Base-by-base conservation (phyloP, 2,888 invertebrate genomes). In the Oxycera nigricornis region DNA sequence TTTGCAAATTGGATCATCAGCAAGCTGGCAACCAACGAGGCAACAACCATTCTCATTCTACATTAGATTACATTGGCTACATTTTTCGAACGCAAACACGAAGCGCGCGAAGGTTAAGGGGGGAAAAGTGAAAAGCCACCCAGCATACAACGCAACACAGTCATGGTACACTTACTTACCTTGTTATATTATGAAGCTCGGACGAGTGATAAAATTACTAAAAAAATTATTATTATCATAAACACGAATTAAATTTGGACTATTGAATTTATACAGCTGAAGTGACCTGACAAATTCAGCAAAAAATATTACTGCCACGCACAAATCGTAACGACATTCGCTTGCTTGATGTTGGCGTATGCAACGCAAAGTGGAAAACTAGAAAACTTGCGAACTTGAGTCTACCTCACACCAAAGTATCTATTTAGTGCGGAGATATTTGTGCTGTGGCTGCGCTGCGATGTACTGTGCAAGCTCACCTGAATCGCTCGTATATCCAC, bases 341-440 rank as follows among this genome's bases (percentile, higher is more conserved):
- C 39, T 20, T 11, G 41, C 65, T 65, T 35, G 39, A 65, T 65
- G 30, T 14, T 28, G 26, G 22, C 65, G 65, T 30, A 39, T 65
- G 41, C 65, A 65, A 39, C 41, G 41, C 65, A 24, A 20, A 65
- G 65, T 65, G 24, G 41, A 24, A 55, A 65, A 39, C 65, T 65
- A 22, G 65, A 41, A 39, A 39, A 39, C 39, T 35, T 62, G 22
- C 7, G 41, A 39, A 39, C 41, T 31, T 31, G 61, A 65, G 65
- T 65, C 41, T 41, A 65, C 65, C 41, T 65, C 39, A 65, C 41
- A n/a, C 24, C 9, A 41, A 65, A 65, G 65, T 65, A 65, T 65
- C 65, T 65, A 26, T 65, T 65, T 41, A 39, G 62, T 35, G 39
- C 35, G 39, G 62, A 35, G 62, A 62, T 62, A 62, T 31, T 28